These are phyloP conservation scores for Lithosia quadra DNA, from an alignment of 2,888 invertebrate species.

Conservation along the genomic window DNA sequence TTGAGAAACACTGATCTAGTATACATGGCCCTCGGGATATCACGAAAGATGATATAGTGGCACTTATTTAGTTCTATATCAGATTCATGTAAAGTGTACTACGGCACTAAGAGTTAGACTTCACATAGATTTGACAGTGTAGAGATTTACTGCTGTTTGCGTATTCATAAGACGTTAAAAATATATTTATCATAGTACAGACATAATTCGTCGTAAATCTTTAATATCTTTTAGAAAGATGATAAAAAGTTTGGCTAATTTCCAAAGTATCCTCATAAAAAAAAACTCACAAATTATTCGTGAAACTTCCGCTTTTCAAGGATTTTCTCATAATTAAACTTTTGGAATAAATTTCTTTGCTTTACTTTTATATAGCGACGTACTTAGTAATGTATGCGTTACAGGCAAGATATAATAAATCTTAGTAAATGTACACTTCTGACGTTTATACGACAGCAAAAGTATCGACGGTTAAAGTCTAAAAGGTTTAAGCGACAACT, in stretches of 20 bases:
- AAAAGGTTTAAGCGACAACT: too few relatives aligned
- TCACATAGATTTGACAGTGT: not conserved
- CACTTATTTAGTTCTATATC: constrained; percentile 16
- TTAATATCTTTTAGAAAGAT: constrained; percentile 2
- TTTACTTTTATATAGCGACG: not conserved
- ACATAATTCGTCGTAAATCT: not conserved
- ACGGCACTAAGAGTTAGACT: not conserved
- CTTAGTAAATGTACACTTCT: not conserved
- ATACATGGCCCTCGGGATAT: constrained; percentile 39
- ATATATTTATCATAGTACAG: not conserved
- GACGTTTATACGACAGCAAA: not conserved
- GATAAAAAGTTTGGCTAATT: constrained; percentile 2
- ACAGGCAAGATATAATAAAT: not conserved
- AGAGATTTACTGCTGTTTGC: not conserved
- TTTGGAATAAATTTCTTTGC: constrained; percentile 7
- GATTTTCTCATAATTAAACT: constrained; percentile 11
- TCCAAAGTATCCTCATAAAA: not conserved
- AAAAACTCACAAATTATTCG: constrained; percentile 2
- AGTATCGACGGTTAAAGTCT: not conserved
- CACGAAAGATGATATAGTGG: constrained; percentile 31
- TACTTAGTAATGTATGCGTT: not conserved
- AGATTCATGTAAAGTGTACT: not conserved
- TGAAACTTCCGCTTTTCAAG: not conserved
- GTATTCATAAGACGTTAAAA: not conserved
- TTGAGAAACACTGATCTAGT: constrained; percentile 34